Conservation (phyloP, 2,888 invertebrate species). For the Octodonta nipae region DNA sequence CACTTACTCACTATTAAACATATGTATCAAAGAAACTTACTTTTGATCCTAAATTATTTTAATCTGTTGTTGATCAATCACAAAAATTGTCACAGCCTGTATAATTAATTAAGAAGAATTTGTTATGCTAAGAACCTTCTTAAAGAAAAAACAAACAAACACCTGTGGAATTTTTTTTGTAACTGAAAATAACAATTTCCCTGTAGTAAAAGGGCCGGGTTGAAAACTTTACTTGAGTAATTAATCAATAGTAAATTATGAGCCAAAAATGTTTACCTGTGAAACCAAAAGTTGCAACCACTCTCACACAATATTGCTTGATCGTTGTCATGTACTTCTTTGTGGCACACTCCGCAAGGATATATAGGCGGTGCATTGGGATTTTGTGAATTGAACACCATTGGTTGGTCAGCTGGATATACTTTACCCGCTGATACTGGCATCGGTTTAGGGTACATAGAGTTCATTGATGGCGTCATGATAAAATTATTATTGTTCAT, state of each 20-base stretch:
- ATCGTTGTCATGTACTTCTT: constrained; percentile 97
- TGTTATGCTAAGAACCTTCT: too few species aligned
- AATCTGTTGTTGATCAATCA: too few species aligned
- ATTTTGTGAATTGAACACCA: constrained; percentile 96
- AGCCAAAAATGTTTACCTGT: constrained; percentile 59
- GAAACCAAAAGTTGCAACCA: constrained; percentile 98
- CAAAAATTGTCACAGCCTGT: too few species aligned
- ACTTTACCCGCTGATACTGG: constrained; percentile 84
- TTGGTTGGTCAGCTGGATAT: constrained; percentile 89
- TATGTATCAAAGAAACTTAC: too few species aligned
- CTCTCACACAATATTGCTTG: constrained; percentile 95
- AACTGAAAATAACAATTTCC: neutral
- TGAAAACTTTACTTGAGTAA: neutral
- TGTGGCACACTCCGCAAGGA: constrained; percentile 94
- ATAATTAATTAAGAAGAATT: too few species aligned
- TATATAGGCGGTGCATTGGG: constrained; percentile 97
- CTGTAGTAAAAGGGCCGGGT: too few species aligned
- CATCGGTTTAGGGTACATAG: constrained; percentile 72
- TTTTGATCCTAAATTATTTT: too few species aligned
- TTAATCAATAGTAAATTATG: neutral
- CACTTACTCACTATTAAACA: too few species aligned
- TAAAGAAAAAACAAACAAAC: too few species aligned
- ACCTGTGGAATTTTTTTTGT: neutral
- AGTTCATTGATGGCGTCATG: constrained; percentile 34
- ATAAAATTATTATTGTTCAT: constrained; percentile 34